Percentiles rank a stretch among this genome's conserved stretches.
Conservation (phyloP, 2,888 invertebrate genomes). For the Agrochola circellaris region DNA sequence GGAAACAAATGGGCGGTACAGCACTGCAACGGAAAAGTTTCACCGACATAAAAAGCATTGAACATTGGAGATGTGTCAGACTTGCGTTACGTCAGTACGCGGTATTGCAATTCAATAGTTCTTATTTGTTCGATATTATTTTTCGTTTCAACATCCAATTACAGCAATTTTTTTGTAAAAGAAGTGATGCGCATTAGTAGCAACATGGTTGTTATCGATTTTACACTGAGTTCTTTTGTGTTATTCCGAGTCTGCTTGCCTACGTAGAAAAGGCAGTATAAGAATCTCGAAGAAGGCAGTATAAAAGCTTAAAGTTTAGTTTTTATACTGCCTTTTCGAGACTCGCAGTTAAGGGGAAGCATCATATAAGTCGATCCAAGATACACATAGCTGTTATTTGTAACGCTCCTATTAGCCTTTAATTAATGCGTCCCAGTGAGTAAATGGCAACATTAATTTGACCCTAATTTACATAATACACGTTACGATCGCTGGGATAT, state of each 20-base stretch:
- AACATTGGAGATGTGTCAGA: background rate
- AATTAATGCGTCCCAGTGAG: conserved; percentile 42
- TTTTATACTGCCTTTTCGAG: background rate
- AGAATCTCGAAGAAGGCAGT: no score
- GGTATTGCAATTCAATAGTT: background rate
- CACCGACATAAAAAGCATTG: background rate
- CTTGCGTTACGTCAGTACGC: background rate
- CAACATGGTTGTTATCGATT: background rate
- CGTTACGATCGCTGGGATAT: conserved; percentile 46
- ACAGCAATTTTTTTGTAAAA: background rate
- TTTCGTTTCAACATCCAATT: background rate
- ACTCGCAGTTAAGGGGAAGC: background rate
- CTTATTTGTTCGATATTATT: conserved; percentile 4
- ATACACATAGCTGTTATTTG: conserved; percentile 25
- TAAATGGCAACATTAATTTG: conserved; percentile 57
- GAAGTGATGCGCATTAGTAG: background rate
- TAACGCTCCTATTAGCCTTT: conserved; percentile 39
- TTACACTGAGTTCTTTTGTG: background rate
- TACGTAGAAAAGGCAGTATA: no score
- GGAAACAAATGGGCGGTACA: background rate
- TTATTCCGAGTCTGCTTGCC: background rate
- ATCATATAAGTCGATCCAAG: conserved; percentile 5
- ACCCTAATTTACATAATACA: conserved; percentile 62
- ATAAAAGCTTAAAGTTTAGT: no score
- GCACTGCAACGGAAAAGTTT: background rate